Base-by-base conservation (phyloP, 2,797 vertebrate species). In the Zalophus californianus region DNA sequence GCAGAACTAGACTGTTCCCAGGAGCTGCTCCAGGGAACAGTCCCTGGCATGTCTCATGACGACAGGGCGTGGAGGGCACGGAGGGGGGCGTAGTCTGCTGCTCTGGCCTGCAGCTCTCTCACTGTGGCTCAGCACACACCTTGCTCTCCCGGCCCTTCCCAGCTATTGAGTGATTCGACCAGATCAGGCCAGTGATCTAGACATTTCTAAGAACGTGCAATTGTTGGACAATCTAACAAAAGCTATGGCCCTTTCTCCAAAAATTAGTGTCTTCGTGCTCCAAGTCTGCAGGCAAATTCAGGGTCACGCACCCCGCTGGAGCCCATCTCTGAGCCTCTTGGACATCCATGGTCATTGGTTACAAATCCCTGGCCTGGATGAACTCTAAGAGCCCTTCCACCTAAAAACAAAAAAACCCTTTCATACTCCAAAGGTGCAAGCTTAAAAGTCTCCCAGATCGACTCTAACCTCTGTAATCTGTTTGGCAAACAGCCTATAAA, bases 401-500 rank as follows among this genome's bases (percentile, higher is more conserved):
- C 50, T 95, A 84, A 72, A 95, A 84, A 83, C 21, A 32, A 38
- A n/a, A 7, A 73, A 50, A 70, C 20, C 73, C 41, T 84, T 91
- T 41, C 14, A 21, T 86, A 66, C 14, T 64, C 92, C 70, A 72
- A 77, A 87, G 86, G 58, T 32, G 12, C 75, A 75, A 83, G 54
- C 87, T 54, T 15, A 44, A 86, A 56, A 70, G 77, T 54, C 50
- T 95, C 92, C 90, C 60, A 48, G n/a, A n/a, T 79, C 68, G 32
- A 62, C 48, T 68, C 88, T 78, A 73, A 90, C 62, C 86, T 87
- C 62, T 85, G 23, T 79, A 66, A 87, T 56, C 56, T 92, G 15
- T 64, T 82, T 68, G 94, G 90, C 96, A 97, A 96, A 96, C 68
- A 83, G 66, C 72, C 95, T 62, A 62, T 87, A 86, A 88, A 92